Base-by-base conservation (phyloP, 2,888 invertebrate genomes). In the Zaprionus lineosus region DNA sequence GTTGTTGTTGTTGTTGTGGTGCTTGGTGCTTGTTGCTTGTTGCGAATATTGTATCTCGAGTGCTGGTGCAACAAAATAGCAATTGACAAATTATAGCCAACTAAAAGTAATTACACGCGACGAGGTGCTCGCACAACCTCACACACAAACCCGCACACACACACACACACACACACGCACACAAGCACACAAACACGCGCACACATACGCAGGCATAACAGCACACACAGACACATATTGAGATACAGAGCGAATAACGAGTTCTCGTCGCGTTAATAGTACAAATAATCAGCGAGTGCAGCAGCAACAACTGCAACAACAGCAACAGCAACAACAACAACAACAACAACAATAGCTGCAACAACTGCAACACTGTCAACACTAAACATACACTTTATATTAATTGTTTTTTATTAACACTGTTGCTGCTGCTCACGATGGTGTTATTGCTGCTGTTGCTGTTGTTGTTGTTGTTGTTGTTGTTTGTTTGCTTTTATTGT, bases 31-130 rank as follows among this genome's bases (percentile, higher is more conserved):
- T 29, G 21, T 21, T 29, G 11, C 29, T 31, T n/a, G n/a, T n/a
- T n/a, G n/a, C n/a, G n/a, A n/a, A n/a, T n/a, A n/a, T n/a, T n/a
- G n/a, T n/a, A n/a, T n/a, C 19, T 28, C 9, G 39, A 41, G 12
- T 52, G 61, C 33, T 60, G 67, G 63, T 63, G 65, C 82, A 73
- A 78, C 79, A 79, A 83, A 83, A 81, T 83, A 79, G 79, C 83
- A 79, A 83, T 76, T 81, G 79, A 81, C 79, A 81, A 81, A 81
- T 81, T 81, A 81, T 81, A 76, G 76, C 83, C 79, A 83, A 83
- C 79, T 81, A 78, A 75, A 79, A 78, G 79, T 78, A 79, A 79
- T 79, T 79, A 82, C 78, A 78, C 72, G 60, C 74, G 68, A 73
- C 70, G 57, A 60, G 61, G 58, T 50, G 50, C 52, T 34, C 51